Evolutionary conservation across 2,888 invertebrate species (phyloP).

Genomic region (Nyleta sp.): DNA sequence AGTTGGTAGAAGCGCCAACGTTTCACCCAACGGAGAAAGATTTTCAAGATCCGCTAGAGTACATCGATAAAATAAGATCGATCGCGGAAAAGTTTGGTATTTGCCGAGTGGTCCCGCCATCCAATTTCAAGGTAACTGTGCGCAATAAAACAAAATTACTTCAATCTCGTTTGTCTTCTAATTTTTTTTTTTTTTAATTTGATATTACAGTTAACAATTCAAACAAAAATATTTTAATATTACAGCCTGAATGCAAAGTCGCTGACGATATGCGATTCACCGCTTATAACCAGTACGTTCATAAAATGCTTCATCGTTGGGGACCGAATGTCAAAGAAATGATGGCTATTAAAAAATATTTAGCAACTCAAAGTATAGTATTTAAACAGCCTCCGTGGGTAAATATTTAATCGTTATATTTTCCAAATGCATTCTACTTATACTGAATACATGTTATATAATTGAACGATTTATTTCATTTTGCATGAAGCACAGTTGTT

Average conservation of each 20-base stretch:
- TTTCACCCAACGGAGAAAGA: slow-evolving; percentile 92
- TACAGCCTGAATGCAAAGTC: slow-evolving; percentile 90
- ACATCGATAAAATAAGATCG: slow-evolving; percentile 90
- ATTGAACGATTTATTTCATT: too few species aligned
- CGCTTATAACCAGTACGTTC: slow-evolving; percentile 94
- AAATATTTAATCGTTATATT: slow-evolving; percentile 72
- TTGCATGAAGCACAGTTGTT: too few species aligned
- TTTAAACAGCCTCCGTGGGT: slow-evolving; percentile 91
- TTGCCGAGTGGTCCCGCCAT: slow-evolving; percentile 93
- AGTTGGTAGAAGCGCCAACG: slow-evolving; percentile 89
- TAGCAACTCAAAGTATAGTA: slow-evolving; percentile 89
- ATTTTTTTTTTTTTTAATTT: too few species aligned
- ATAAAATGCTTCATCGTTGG: slow-evolving; percentile 94
- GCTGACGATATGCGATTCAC: slow-evolving; percentile 94
- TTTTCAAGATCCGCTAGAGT: slow-evolving; percentile 92
- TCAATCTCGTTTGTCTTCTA: too few species aligned
- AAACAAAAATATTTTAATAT: too few species aligned
- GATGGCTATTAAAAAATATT: slow-evolving; percentile 92
- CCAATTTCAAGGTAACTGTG: slow-evolving; percentile 85
- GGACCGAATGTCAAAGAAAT: slow-evolving; percentile 93
- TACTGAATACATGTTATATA: too few species aligned
- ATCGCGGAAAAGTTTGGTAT: slow-evolving; percentile 92
- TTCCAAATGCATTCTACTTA: too few species aligned
- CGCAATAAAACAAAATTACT: not conserved
- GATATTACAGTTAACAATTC: too few species aligned